Conservation (phyloP, 1,140 invertebrate genomes). For the Thaumetopoea pityocampa region DNA sequence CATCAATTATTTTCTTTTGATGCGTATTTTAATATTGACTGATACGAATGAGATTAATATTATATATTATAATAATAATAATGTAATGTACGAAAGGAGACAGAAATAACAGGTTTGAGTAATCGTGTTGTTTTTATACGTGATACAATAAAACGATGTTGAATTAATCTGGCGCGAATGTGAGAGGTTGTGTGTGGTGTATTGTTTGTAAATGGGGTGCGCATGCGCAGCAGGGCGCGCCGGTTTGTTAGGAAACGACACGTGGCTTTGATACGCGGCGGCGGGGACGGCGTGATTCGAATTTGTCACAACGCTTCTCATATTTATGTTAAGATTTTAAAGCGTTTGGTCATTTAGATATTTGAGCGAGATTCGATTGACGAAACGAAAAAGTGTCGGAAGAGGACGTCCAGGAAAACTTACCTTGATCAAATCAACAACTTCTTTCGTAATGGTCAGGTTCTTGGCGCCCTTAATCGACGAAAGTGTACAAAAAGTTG, state of each 20-base stretch:
- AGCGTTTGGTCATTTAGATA: too few species aligned
- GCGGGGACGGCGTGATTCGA: slow-evolving; percentile 2
- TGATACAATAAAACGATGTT: slow-evolving; percentile 14
- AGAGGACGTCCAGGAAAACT: too few species aligned
- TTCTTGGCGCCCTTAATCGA: too few species aligned
- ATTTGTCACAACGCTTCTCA: too few species aligned
- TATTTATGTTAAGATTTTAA: too few species aligned
- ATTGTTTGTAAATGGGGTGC: slow-evolving; percentile 68
- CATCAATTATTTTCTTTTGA: slow-evolving; percentile 67
- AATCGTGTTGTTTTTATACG: slow-evolving; percentile 12
- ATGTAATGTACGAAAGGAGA: slow-evolving; percentile 38
- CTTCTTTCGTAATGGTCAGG: too few species aligned
- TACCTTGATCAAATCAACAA: too few species aligned
- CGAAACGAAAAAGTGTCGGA: too few species aligned
- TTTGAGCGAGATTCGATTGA: too few species aligned
- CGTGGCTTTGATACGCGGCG: neutral
- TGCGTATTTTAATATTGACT: slow-evolving; percentile 62
- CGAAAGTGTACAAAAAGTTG: too few species aligned
- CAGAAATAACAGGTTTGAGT: slow-evolving; percentile 17
- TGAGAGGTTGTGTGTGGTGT: slow-evolving; percentile 35
- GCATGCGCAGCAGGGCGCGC: slow-evolving; percentile 45
- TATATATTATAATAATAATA: too few species aligned
- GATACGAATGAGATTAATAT: slow-evolving; percentile 60
- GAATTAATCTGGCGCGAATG: slow-evolving; percentile 41
- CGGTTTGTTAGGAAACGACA: slow-evolving; percentile 29